These are phyloP conservation scores for Dipodomys merriami DNA, from an alignment of 2,113 vertebrate species.

Conservation along the genomic window DNA sequence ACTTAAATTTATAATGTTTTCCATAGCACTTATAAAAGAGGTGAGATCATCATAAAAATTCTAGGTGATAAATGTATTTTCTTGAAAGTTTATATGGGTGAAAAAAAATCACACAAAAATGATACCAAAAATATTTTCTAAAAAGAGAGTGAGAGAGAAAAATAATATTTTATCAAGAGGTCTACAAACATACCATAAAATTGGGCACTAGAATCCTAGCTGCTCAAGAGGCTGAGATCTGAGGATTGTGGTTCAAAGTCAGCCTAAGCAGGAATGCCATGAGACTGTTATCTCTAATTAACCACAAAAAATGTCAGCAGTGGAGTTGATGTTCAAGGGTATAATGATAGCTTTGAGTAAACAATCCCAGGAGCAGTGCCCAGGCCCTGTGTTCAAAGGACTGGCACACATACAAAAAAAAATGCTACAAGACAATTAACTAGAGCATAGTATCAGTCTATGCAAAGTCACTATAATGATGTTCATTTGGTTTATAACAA, in stretches of 20 bases:
- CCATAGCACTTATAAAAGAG: not conserved
- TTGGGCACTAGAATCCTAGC: too few species aligned
- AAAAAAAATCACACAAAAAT: not conserved
- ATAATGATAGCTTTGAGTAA: not conserved
- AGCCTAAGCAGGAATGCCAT: too few species aligned
- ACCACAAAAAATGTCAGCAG: too few species aligned
- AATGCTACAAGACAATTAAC: not conserved
- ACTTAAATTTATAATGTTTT: conserved; percentile 30
- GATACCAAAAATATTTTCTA: not conserved
- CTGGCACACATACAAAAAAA: too few species aligned
- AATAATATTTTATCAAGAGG: not conserved
- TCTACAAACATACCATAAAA: not conserved
- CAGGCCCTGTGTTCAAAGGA: too few species aligned
- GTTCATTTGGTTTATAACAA: not conserved
- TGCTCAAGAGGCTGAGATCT: too few species aligned
- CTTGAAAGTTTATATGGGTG: not conserved
- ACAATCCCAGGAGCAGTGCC: not conserved
- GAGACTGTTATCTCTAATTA: too few species aligned
- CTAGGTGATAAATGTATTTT: not conserved
- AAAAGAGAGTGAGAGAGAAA: not conserved
- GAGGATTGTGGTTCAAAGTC: too few species aligned
- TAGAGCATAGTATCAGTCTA: not conserved
- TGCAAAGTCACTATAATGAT: not conserved
- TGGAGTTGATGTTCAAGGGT: too few species aligned
- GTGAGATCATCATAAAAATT: not conserved